Evolutionary conservation across 2,797 vertebrate genomes (phyloP).

Genomic region (Siniperca scherzeri): DNA sequence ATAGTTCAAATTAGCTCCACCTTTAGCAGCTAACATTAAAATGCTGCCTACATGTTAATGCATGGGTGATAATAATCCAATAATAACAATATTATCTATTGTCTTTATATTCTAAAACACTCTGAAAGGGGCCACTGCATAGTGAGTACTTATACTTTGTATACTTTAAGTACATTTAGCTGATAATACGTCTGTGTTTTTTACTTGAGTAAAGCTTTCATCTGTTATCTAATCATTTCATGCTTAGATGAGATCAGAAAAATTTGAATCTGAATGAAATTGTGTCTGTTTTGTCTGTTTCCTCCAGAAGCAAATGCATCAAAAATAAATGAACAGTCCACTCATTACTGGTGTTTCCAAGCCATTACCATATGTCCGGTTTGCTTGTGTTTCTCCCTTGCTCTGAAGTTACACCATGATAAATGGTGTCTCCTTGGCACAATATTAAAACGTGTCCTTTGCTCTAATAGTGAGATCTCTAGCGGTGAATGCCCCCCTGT

Average conservation of each 20-base stretch:
- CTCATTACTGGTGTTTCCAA: constrained; percentile 4
- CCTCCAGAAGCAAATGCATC: not conserved
- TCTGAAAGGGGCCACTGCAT: not conserved
- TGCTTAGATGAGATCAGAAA: not conserved
- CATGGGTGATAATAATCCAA: not conserved
- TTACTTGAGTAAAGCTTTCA: not conserved
- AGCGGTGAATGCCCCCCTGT: constrained; percentile 23
- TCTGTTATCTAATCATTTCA: not conserved
- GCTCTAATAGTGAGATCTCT: constrained; percentile 58
- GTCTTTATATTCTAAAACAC: not conserved
- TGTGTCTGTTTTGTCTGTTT: not conserved
- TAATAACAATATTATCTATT: not conserved
- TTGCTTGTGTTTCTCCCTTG: constrained; percentile 30
- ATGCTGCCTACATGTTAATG: not conserved
- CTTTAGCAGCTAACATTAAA: not conserved
- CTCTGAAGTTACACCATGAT: constrained; percentile 55
- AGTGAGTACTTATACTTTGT: not conserved
- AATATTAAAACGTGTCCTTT: constrained; percentile 62
- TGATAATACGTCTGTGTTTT: not conserved
- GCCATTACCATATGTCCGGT: constrained; percentile 20
- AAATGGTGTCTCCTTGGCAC: constrained; percentile 64
- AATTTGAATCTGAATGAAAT: not conserved
- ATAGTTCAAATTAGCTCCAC: not conserved
- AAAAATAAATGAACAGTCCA: constrained; percentile 2
- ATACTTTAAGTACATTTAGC: not conserved